Percentiles rank a stretch among this genome's conserved stretches.
phyloP scores from a whole-genome alignment of 2,888 invertebrate genomes.

The Epirrhoe tristata region DNA sequence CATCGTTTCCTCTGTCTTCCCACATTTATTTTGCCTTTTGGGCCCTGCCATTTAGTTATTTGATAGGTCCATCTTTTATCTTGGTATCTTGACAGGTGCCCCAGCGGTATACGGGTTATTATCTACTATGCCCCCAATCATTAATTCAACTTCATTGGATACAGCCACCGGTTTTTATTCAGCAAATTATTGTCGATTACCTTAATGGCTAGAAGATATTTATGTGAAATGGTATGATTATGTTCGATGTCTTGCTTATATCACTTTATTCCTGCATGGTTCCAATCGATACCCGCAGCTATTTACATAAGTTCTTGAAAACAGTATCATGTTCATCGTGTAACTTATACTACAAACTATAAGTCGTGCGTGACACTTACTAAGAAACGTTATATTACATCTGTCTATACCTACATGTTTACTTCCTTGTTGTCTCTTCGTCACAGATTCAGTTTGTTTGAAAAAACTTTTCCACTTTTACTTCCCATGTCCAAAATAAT shows the following conservation, averaged over 20 bases:
- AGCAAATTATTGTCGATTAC: constrained; percentile 4
- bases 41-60: no score
- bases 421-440: constrained; percentile 7
- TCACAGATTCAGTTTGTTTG: constrained; percentile 3
- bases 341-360: constrained; percentile 23
- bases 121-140: constrained; percentile 15
- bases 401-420: constrained; percentile 6
- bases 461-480: constrained; percentile 30
- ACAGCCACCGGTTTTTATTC: constrained; percentile 12
- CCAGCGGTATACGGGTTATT: background rate
- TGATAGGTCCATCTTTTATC: no score
- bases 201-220: background rate
- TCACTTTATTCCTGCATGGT: constrained; percentile 13
- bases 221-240: no score
- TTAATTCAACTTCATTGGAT: constrained; percentile 19
- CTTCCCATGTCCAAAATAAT: constrained; percentile 24
- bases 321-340: constrained; percentile 35
- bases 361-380: background rate
- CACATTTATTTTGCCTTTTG: no score
- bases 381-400: constrained; percentile 3
- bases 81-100: no score
- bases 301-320: constrained; percentile 31
- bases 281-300: constrained; percentile 19
- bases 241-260: background rate
- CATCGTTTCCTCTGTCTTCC: no score